phyloP scores from a whole-genome alignment of 2,797 vertebrate species.

The Anguilla megastoma region DNA sequence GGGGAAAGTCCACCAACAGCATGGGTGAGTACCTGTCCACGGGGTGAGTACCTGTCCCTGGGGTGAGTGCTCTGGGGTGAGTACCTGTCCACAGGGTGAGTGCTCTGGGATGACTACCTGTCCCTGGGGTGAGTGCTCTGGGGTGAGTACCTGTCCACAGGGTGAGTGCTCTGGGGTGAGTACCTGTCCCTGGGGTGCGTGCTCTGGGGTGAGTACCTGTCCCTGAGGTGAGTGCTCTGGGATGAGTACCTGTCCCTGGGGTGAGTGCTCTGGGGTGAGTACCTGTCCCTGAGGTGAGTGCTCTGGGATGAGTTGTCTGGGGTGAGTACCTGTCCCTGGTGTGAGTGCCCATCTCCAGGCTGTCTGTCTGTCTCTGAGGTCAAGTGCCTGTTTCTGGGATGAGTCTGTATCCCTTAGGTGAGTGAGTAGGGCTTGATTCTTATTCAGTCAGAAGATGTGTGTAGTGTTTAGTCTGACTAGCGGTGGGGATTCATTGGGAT shows the following conservation, averaged over 20 bases:
- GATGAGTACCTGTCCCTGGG: slow-evolving; percentile 69
- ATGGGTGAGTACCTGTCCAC: slow-evolving; percentile 79
- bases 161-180: too few relatives aligned
- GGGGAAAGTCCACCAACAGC: slow-evolving; percentile 97
- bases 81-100: neutral
- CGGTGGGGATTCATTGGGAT: neutral
- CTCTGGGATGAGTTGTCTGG: neutral
- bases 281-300: neutral
- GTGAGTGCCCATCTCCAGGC: too few relatives aligned
- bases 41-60: neutral
- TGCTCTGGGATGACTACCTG: too few relatives aligned
- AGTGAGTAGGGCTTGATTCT: neutral
- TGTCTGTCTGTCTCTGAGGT: too few relatives aligned
- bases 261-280: neutral
- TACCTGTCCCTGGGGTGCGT: neutral
- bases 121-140: neutral
- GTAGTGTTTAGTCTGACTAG: slow-evolving; percentile 22
- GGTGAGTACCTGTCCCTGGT: neutral
- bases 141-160: too few relatives aligned
- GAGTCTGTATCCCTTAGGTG: neutral
- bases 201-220: too few relatives aligned
- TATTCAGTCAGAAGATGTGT: neutral
- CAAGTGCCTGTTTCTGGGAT: neutral
- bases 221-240: slow-evolving; percentile 38
- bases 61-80: neutral